A percentile compares a stretch with the other conserved stretches of the same genome.
phyloP scores from a whole-genome alignment of 2,888 invertebrate species.

The Cartodere bifasciata region DNA sequence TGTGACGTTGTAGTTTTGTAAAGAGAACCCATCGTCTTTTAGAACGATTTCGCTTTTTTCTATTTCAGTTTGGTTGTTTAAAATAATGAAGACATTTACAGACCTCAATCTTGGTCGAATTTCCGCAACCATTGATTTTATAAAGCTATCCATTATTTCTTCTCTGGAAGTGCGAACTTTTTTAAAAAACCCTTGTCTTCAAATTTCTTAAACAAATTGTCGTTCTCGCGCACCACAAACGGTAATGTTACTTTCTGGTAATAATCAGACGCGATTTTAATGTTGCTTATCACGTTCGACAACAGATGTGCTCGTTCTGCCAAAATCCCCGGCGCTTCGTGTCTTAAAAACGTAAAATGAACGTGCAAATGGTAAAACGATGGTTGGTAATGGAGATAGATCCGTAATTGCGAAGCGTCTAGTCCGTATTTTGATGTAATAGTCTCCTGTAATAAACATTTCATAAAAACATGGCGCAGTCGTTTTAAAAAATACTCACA shows the following conservation, averaged over 20 bases:
- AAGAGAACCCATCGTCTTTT: too few relatives aligned
- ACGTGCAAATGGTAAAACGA: constrained; percentile 95
- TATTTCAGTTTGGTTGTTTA: constrained; percentile 35
- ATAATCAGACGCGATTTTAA: constrained; percentile 69
- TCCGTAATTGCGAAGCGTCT: constrained; percentile 54
- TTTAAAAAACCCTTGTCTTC: constrained; percentile 43
- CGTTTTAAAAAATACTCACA: constrained; percentile 36
- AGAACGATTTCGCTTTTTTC: constrained; percentile 22
- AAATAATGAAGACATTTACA: constrained; percentile 46
- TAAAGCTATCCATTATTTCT: constrained; percentile 16
- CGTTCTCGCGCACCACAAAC: constrained; percentile 66
- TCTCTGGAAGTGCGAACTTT: constrained; percentile 28
- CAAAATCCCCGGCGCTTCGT: constrained; percentile 71
- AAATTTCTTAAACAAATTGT: constrained; percentile 54
- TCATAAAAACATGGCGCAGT: too few relatives aligned
- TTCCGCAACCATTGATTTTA: constrained; percentile 45
- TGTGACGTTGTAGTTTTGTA: too few relatives aligned
- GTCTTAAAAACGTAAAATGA: constrained; percentile 73
- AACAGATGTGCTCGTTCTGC: constrained; percentile 80
- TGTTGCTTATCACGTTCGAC: constrained; percentile 79
- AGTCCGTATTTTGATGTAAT: constrained; percentile 69
- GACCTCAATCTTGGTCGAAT: constrained; percentile 45
- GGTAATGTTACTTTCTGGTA: constrained; percentile 73
- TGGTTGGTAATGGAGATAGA: constrained; percentile 92
- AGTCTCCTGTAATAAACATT: constrained; percentile 53